Conservation (phyloP, 1,140 invertebrate species). For the Apis laboriosa region DNA sequence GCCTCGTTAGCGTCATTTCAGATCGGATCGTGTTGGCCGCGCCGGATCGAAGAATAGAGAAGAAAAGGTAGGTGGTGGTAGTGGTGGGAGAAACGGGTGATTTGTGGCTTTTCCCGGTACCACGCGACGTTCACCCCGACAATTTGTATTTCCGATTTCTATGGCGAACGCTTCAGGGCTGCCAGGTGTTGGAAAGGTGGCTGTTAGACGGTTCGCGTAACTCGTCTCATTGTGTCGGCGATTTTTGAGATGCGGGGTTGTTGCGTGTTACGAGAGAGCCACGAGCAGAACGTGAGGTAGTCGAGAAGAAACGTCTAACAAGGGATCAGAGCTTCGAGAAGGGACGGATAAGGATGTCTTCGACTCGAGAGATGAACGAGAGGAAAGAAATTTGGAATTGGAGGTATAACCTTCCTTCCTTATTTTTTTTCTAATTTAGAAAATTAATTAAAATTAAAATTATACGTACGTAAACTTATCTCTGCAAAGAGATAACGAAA, state of each 20-base stretch:
- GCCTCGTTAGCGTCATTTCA: conserved; percentile 73
- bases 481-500: background rate
- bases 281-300: background rate
- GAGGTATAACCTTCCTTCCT: too few species aligned
- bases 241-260: conserved; percentile 37
- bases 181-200: conserved; percentile 64
- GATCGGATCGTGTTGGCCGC: conserved; percentile 57
- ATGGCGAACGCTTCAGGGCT: conserved; percentile 55
- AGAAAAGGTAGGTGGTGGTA: background rate
- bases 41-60: conserved; percentile 16
- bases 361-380: background rate
- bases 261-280: conserved; percentile 26
- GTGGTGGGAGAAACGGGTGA: conserved; percentile 58
- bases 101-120: conserved; percentile 70
- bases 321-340: background rate
- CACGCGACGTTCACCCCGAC: conserved; percentile 65
- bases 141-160: conserved; percentile 75
- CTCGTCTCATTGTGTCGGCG: conserved; percentile 59
- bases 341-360: conserved; percentile 20
- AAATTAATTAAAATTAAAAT: too few species aligned
- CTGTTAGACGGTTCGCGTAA: conserved; percentile 48
- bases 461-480: too few species aligned
- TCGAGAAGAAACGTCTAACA: conserved; percentile 21
- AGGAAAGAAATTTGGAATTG: too few species aligned
- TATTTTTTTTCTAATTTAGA: too few species aligned